Evolutionary conservation across 2,888 invertebrate species (phyloP), one percentile per base, ranked within the genome.

Genomic region (Yponomeuta malinellus): DNA sequence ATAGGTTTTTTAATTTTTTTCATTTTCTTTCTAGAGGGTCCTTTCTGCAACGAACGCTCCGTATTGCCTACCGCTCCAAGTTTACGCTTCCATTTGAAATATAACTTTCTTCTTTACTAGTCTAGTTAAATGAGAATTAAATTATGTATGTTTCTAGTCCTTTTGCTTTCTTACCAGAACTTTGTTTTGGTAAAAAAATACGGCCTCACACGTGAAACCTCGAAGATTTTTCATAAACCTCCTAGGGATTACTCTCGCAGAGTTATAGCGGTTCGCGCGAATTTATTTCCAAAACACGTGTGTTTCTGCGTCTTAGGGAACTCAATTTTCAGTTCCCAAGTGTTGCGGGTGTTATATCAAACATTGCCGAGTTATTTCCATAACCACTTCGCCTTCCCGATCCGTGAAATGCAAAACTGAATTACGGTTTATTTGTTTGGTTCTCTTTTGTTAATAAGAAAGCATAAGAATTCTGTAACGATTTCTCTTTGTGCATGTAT

Each of bases 281-380:
- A 68, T 68, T 48, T 68, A 68, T 68, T 68, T 68, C 31, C 68
- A 52, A 68, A 52, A 68, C 68, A 68, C 68, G 68, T 52, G 68
- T 68, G 68, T 29, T 12, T 12, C 65, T 65, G 12, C 33, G 65
- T 33, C 52, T 59, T 59, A 59, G 52, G 52, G 15, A 59, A 59
- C 52, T 59, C 52, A 59, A 59, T 59, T 59, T 15, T 15, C 12
- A 15, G 15, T 52, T 15, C 52, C 52, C 15, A 52, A 52, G 52
- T 15, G 15, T 15, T 59, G 15, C 15, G 52, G 52, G 52, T 59
- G 52, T 59, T 59, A 15, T 59, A 59, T 59, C 52, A 59, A 59
- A 59, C 52, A 59, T 59, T 59, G 52, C 52, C 52, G 52, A 15
- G 52, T 12, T 15, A 59, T 59, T 59, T 59, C 2, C 12, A 59